Conservation (phyloP, 2,797 vertebrate genomes). For the Hippopotamyrus pictus region DNA sequence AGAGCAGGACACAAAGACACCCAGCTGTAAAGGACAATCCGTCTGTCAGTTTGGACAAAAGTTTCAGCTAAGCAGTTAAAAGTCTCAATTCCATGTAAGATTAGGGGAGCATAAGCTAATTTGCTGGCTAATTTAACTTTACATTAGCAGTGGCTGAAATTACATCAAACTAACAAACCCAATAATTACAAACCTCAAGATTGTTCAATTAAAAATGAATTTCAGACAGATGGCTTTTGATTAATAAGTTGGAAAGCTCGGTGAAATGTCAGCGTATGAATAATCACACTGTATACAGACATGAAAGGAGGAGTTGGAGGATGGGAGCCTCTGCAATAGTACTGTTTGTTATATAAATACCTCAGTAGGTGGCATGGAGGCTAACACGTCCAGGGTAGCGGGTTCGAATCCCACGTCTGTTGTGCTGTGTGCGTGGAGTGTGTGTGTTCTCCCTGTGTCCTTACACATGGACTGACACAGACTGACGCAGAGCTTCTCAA, state of each 20-base stretch:
- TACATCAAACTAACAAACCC: background rate
- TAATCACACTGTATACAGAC: background rate
- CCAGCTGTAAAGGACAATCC: background rate
- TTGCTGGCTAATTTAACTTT: slow-evolving; percentile 3
- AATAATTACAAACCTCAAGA: background rate
- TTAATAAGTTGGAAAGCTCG: background rate
- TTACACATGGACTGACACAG: too few species aligned
- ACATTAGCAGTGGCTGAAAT: slow-evolving; percentile 5
- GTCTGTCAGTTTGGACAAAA: background rate
- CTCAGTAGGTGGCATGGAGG: background rate
- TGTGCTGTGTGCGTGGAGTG: background rate
- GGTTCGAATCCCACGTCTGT: background rate
- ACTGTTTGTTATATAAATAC: background rate
- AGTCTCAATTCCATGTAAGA: background rate
- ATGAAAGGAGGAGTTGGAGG: background rate
- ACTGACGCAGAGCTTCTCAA: background rate
- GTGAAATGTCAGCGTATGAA: background rate
- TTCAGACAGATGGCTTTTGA: background rate
- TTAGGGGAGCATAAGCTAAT: background rate
- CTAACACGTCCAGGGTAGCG: background rate
- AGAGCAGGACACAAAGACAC: background rate
- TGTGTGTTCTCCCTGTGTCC: background rate
- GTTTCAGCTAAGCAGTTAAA: slow-evolving; percentile 2
- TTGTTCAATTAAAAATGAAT: slow-evolving; percentile 4
- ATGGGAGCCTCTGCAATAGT: background rate